Conservation (phyloP, 2,113 vertebrate genomes). For the Sinocyclocheilus grahami region DNA sequence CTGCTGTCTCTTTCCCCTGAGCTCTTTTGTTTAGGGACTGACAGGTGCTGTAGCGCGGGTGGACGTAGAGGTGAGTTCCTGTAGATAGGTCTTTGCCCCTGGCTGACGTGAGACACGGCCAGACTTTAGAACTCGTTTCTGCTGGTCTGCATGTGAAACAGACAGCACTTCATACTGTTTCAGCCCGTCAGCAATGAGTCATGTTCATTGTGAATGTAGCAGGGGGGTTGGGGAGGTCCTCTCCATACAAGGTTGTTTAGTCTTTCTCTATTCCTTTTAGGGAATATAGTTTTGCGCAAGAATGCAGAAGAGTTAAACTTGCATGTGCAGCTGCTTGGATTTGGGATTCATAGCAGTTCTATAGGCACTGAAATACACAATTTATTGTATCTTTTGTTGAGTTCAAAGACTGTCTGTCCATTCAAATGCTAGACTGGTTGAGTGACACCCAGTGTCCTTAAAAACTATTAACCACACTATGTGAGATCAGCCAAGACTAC, state of each 20-base stretch:
- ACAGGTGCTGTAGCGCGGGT: slow-evolving; percentile 18
- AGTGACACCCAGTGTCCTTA: neutral
- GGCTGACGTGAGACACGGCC: neutral
- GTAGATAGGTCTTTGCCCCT: neutral
- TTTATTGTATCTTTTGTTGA: neutral
- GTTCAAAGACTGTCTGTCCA: neutral
- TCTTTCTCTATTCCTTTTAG: neutral
- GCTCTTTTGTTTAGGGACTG: neutral
- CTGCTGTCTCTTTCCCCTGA: neutral
- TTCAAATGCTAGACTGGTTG: neutral
- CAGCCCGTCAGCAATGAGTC: neutral
- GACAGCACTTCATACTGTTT: slow-evolving; percentile 25
- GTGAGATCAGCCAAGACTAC: neutral
- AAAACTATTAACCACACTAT: neutral
- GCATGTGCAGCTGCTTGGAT: neutral
- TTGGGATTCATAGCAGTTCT: neutral
- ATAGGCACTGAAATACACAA: neutral
- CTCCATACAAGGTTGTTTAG: slow-evolving; percentile 22
- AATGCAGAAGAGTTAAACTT: neutral
- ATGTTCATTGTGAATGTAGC: slow-evolving; percentile 28
- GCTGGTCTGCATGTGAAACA: neutral
- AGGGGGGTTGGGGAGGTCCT: neutral
- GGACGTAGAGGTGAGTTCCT: neutral
- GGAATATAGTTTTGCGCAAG: neutral
- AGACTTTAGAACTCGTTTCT: slow-evolving; percentile 4